Conservation (phyloP, 2,113 vertebrate genomes). For the Pelodiscus sinensis region DNA sequence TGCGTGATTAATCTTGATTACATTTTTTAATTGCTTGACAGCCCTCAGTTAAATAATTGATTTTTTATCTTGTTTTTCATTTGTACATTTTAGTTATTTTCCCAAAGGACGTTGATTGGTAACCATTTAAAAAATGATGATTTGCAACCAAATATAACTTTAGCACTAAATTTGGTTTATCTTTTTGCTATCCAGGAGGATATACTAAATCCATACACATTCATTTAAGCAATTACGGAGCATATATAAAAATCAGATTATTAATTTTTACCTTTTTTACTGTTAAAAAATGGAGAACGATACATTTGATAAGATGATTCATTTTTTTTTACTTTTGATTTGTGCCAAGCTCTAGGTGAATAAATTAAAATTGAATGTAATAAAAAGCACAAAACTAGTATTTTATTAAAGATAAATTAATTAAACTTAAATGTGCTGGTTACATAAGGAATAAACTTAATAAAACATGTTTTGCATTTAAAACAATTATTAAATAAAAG, state of each 20-base stretch:
- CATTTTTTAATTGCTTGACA: no score
- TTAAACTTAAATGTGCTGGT: neutral
- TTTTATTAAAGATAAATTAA: no score
- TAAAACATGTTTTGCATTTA: no score
- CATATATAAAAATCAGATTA: neutral
- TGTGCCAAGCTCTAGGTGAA: no score
- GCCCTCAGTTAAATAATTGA: neutral
- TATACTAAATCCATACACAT: neutral
- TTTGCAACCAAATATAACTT: neutral
- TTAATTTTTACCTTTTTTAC: neutral
- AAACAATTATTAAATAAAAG: neutral
- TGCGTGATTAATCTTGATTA: no score
- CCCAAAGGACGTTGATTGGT: neutral
- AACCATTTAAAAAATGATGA: neutral
- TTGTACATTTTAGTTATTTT: neutral
- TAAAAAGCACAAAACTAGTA: no score
- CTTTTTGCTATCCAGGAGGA: neutral
- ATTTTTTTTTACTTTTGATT: no score
- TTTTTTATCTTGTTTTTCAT: neutral
- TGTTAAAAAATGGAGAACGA: neutral
- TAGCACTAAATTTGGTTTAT: neutral
- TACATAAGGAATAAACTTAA: neutral
- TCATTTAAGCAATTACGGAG: neutral
- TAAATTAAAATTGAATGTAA: no score
- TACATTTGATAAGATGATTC: neutral